Conservation (phyloP, 2,113 vertebrate species). For the Centrocercus urophasianus region DNA sequence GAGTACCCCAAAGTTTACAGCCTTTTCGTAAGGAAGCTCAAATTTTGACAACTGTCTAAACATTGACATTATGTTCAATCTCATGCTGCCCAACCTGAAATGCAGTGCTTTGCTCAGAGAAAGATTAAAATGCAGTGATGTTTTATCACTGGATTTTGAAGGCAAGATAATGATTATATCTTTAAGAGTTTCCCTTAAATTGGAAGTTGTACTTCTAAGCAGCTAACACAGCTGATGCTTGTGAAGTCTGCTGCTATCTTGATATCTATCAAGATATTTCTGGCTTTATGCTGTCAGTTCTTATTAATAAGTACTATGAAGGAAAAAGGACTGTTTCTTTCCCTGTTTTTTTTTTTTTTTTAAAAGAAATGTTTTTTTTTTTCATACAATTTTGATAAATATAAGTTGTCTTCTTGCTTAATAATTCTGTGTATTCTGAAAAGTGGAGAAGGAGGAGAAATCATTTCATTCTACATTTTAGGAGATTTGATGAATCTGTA, state of each 20-base stretch:
- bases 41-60: background rate
- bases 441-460: background rate
- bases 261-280: background rate
- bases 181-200: background rate
- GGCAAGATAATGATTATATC: background rate
- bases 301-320: background rate
- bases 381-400: background rate
- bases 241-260: background rate
- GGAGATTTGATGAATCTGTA: background rate
- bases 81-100: background rate
- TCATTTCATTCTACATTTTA: background rate
- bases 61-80: rapidly evolving
- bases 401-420: background rate
- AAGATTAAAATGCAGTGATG: background rate
- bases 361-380: background rate
- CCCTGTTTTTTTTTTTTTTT: background rate
- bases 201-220: background rate
- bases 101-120: background rate
- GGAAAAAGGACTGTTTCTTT: background rate
- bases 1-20: background rate
- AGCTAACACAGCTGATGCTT: background rate
- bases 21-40: background rate
- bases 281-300: rapidly evolving
- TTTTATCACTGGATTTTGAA: background rate
- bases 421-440: background rate